phyloP scores from a whole-genome alignment of 2,888 invertebrate species.

The Apotomis betuletana region DNA sequence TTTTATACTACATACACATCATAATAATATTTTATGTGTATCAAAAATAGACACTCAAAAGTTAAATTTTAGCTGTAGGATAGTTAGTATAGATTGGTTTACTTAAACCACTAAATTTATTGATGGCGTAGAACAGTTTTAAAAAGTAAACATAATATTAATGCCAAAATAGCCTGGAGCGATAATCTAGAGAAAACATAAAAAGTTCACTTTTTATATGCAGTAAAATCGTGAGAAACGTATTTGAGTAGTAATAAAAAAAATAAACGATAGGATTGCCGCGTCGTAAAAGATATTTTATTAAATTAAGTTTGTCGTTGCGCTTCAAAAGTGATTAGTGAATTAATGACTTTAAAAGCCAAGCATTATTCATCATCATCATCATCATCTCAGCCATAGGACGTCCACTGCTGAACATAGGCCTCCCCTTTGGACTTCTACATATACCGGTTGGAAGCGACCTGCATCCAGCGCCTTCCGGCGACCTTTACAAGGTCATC shows the following conservation, averaged over 20 bases:
- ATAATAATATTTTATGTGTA: no score
- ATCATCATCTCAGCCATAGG: no score
- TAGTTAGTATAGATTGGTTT: background rate
- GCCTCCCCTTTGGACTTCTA: no score
- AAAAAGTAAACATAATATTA: background rate
- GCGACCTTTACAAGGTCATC: no score
- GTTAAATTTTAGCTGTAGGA: no score
- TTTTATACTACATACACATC: no score
- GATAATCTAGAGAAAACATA: background rate
- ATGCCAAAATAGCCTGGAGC: constrained; percentile 4
- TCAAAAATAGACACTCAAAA: no score
- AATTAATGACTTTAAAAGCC: constrained; percentile 25
- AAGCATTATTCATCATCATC: constrained; percentile 36
- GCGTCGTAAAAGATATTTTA: constrained; percentile 25
- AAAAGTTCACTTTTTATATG: background rate
- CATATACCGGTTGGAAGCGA: no score
- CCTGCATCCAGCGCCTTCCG: no score
- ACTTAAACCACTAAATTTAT: background rate
- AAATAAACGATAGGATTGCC: constrained; percentile 28
- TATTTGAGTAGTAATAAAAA: constrained; percentile 27
- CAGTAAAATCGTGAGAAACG: constrained; percentile 31
- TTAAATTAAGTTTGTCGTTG: constrained; percentile 24
- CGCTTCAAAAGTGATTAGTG: constrained; percentile 19
- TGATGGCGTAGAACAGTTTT: background rate
- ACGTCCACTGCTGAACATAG: no score